A percentile compares a stretch with the other conserved stretches of the same genome.
Conservation (phyloP, 2,113 vertebrate genomes). For the Oncorhynchus mykiss region DNA sequence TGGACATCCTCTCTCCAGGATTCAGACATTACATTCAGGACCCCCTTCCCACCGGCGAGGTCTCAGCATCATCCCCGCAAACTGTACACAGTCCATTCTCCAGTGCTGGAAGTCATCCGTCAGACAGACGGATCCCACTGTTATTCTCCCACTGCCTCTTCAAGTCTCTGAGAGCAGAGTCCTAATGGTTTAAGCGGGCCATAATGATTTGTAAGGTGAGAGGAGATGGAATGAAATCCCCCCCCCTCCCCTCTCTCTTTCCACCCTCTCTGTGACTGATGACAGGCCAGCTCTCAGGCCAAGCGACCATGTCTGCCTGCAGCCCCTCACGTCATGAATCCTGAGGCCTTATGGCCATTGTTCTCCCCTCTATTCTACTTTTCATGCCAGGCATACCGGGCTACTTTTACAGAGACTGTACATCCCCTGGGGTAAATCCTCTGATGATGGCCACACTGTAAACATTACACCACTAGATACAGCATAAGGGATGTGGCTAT, state of each 20-base stretch:
- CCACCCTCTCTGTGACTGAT: constrained; percentile 29
- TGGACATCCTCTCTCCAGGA: too few relatives aligned
- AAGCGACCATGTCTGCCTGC: constrained; percentile 37
- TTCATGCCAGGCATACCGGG: background rate
- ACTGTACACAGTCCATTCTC: too few relatives aligned
- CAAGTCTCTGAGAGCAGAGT: constrained; percentile 7
- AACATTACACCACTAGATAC: background rate
- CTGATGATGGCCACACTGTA: background rate
- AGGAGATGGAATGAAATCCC: constrained; percentile 42
- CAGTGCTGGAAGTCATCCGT: too few relatives aligned
- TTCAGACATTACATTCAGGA: too few relatives aligned
- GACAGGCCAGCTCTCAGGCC: constrained; percentile 25
- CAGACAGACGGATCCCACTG: too few relatives aligned
- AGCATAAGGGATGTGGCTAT: too few relatives aligned
- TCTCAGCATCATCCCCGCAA: too few relatives aligned
- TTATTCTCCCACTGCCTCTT: too few relatives aligned
- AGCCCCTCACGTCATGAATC: constrained; percentile 57
- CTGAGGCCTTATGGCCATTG: constrained; percentile 14
- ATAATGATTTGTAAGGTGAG: constrained; percentile 76
- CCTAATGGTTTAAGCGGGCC: constrained; percentile 66
- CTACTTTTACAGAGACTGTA: background rate
- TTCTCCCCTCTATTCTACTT: background rate
- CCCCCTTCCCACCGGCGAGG: too few relatives aligned
- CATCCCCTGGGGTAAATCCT: background rate
- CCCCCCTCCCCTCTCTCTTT: background rate